Evolutionary conservation across 2,888 invertebrate genomes (phyloP), one percentile per base, ranked within the genome.

Genomic region (Leptopterna dolabrata): DNA sequence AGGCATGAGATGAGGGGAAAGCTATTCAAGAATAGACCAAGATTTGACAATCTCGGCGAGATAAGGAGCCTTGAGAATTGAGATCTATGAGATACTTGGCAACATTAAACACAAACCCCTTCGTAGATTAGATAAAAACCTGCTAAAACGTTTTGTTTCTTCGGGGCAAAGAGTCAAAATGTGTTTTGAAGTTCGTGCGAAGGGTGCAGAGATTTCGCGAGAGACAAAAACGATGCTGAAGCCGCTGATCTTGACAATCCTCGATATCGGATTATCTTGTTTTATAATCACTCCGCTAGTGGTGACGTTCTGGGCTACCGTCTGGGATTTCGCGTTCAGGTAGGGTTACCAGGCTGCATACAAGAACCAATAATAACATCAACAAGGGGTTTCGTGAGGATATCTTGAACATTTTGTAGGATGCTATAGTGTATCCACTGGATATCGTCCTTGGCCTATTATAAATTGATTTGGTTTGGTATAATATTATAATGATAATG

Each of bases 291-390:
- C 92, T 3, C 94, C 94, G 0, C 90, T 93, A 81, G 93, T 93
- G 0, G 92, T 94, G 0, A 92, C 92, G 0, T 92, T 92, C 89
- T 94, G 94, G 94, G 91, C 93, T 83, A 94, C 94, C 0, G 92
- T 92, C 19, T 94, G 94, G 94, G 91, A 91, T 43, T 90, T 93
- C 80, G 92, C 94, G 92, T 93, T 93, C 87, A 88, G 91, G 51
- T 91, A 93, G n/a, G 51, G n/a, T 4, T 47, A 13, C 16, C 47
- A 47, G n/a, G n/a, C n/a, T n/a, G n/a, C n/a, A n/a, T n/a, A n/a
- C n/a, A n/a, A n/a, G n/a, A n/a, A n/a, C n/a, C n/a, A n/a, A n/a
- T n/a, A n/a, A n/a, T n/a, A n/a, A n/a, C n/a, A n/a, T n/a, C n/a
- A n/a, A n/a, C n/a, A n/a, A n/a, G n/a, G n/a, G n/a, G n/a, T n/a